Percentiles rank a stretch among this genome's conserved stretches.
phyloP scores from a whole-genome alignment of 2,113 vertebrate genomes.

The Tautogolabrus adspersus region DNA sequence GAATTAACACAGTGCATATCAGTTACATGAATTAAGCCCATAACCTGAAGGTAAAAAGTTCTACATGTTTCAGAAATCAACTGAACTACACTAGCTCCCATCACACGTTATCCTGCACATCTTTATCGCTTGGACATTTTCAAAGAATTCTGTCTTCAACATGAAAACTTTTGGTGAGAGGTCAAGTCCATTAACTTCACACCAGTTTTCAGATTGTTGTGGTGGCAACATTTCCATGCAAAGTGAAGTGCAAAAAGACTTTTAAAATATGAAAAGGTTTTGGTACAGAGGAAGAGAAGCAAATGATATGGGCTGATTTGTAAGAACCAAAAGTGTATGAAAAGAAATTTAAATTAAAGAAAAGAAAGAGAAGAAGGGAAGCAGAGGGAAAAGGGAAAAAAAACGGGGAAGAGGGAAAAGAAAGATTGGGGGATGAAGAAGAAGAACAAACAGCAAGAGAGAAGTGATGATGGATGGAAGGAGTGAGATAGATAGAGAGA shows the following conservation, averaged over 20 bases:
- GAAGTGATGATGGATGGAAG: conserved; percentile 37
- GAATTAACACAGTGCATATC: not conserved
- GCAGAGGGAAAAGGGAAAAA: no score
- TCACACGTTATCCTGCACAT: no score
- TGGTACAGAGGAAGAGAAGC: not conserved
- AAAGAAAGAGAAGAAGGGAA: no score
- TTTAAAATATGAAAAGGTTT: no score
- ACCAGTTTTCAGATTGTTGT: not conserved
- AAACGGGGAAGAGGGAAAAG: not conserved
- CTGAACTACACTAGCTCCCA: no score
- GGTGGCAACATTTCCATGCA: not conserved
- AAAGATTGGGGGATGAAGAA: not conserved
- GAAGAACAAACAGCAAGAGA: conserved; percentile 6
- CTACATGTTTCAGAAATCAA: no score
- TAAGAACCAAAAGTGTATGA: no score
- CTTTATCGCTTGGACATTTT: not conserved
- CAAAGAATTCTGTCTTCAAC: not conserved
- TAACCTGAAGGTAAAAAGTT: no score
- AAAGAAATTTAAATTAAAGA: no score
- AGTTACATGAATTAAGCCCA: no score
- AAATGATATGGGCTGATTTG: not conserved
- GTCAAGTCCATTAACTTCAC: conserved; percentile 22
- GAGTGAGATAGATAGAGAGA: conserved; percentile 5
- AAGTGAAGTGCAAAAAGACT: not conserved
- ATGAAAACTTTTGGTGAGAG: not conserved